phyloP scores from a whole-genome alignment of 2,888 invertebrate species.

The Aleiodes alternator region DNA sequence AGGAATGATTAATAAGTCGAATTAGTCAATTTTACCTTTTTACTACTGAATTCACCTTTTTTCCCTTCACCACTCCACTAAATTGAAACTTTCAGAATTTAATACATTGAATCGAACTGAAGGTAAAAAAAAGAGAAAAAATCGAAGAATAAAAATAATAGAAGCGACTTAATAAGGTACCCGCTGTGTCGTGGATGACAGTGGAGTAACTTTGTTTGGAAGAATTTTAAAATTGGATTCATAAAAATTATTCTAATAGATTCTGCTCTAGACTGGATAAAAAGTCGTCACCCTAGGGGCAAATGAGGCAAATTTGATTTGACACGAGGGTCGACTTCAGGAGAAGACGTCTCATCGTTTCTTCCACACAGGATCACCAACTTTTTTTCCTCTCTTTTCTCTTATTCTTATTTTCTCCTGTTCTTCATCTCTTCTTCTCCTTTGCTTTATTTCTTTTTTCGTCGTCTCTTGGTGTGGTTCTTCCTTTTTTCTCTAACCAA shows the following conservation, averaged over 20 bases:
- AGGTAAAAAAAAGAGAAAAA: background rate
- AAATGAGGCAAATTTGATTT: slow-evolving; percentile 75
- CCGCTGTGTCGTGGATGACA: slow-evolving; percentile 69
- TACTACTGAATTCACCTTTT: no score
- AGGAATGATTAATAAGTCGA: background rate
- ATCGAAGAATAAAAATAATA: slow-evolving; percentile 14
- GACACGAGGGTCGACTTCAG: slow-evolving; percentile 65
- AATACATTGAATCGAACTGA: background rate
- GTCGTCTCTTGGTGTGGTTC: slow-evolving; percentile 46
- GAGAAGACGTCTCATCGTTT: slow-evolving; percentile 41
- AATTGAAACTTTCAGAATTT: background rate
- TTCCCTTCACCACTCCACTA: no score
- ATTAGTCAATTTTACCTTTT: background rate
- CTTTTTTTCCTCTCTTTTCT: slow-evolving; percentile 38
- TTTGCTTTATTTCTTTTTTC: slow-evolving; percentile 27
- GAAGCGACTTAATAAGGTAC: slow-evolving; percentile 71
- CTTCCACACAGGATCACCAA: slow-evolving; percentile 49
- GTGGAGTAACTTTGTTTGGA: slow-evolving; percentile 71
- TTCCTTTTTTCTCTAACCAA: slow-evolving; percentile 3
- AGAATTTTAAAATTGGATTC: slow-evolving; percentile 74
- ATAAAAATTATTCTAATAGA: slow-evolving; percentile 76
- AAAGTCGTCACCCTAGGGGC: slow-evolving; percentile 58
- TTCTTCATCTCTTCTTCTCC: slow-evolving; percentile 6
- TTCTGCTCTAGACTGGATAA: slow-evolving; percentile 62
- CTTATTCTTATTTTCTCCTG: slow-evolving; percentile 51